Evolutionary conservation across 1,140 invertebrate species (phyloP).

Genomic region (Geopemphigus sp.): DNA sequence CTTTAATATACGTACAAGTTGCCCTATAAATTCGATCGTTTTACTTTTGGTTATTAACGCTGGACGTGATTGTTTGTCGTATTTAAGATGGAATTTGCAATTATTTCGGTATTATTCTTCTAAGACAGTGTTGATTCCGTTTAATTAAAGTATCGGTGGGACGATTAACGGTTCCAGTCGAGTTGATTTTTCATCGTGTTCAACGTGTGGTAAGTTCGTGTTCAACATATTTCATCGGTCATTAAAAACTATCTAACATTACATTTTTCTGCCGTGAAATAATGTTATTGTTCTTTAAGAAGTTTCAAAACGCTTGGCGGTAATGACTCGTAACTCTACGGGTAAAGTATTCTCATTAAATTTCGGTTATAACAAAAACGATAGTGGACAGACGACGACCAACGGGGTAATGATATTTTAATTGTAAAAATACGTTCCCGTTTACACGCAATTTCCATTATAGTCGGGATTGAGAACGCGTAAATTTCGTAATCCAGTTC

Average conservation of each 20-base stretch:
- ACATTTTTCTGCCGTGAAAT: background rate
- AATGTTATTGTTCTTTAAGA: background rate
- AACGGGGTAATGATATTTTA: constrained; percentile 3
- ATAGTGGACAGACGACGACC: background rate
- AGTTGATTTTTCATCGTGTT: background rate
- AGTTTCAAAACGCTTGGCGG: background rate
- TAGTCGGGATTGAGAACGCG: background rate
- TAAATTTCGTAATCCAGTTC: background rate
- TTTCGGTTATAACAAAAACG: background rate
- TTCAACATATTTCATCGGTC: background rate
- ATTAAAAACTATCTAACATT: background rate
- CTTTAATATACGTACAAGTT: no score
- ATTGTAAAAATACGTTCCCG: constrained; percentile 4
- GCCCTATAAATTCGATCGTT: no score
- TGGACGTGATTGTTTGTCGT: no score
- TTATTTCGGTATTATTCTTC: background rate
- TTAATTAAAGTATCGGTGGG: background rate
- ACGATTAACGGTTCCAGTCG: background rate
- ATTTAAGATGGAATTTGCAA: background rate
- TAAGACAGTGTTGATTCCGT: constrained; percentile 1
- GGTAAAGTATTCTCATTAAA: constrained; percentile 12
- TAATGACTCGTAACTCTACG: constrained; percentile 5
- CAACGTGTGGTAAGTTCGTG: background rate
- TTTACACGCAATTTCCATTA: constrained; percentile 5
- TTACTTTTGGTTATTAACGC: no score